These are phyloP conservation scores for Scrobipalpa costella DNA, from an alignment of 2,888 invertebrate species.

Conservation along the genomic window DNA sequence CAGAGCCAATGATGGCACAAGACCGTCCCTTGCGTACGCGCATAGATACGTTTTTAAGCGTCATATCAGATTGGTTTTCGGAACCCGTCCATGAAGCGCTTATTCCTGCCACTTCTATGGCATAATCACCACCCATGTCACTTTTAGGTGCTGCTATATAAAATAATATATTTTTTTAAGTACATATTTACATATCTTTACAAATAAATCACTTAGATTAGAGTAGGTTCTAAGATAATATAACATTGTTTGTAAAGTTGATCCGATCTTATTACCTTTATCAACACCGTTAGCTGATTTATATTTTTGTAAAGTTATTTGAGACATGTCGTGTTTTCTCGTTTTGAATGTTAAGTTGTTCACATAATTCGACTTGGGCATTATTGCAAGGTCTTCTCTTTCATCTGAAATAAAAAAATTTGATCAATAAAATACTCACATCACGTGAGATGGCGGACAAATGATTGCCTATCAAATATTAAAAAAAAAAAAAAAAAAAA, in stretches of 20 bases:
- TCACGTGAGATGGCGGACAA: no score
- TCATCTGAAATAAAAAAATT: slow-evolving; percentile 52
- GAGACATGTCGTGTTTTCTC: slow-evolving; percentile 36
- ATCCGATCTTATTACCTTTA: slow-evolving; percentile 22
- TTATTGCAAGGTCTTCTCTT: slow-evolving; percentile 51
- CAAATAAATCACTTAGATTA: no score
- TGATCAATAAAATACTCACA: no score
- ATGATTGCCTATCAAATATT: no score
- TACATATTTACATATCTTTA: not conserved
- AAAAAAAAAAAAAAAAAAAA: no score
- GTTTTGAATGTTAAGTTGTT: slow-evolving; percentile 47
- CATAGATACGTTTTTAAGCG: slow-evolving; percentile 79
- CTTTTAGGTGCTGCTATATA: not conserved
- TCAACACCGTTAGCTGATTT: slow-evolving; percentile 30
- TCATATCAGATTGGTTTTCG: slow-evolving; percentile 61
- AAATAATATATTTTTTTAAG: not conserved
- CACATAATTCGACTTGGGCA: slow-evolving; percentile 38
- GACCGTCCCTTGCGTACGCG: slow-evolving; percentile 82
- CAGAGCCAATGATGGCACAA: slow-evolving; percentile 91
- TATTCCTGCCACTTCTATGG: slow-evolving; percentile 56
- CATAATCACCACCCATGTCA: slow-evolving; percentile 44
- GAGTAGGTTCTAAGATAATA: not conserved
- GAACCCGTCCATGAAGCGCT: slow-evolving; percentile 64
- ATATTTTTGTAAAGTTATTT: slow-evolving; percentile 48
- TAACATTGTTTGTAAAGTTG: not conserved